phyloP scores from a whole-genome alignment of 1,140 invertebrate species.

The Zaprionus davidi region DNA sequence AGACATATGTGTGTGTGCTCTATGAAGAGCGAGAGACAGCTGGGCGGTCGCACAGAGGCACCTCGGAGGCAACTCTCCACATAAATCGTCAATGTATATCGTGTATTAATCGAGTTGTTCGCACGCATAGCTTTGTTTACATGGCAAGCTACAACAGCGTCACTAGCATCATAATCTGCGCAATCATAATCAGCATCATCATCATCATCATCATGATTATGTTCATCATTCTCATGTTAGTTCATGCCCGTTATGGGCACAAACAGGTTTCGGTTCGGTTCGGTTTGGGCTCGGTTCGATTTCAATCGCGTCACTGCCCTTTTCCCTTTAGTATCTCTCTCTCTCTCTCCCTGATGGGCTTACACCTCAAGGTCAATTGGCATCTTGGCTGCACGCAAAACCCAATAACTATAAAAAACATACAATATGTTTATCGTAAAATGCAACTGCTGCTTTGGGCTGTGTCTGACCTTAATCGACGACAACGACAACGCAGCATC shows the following conservation, averaged over 20 bases:
- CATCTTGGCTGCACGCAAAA: slow-evolving; percentile 42
- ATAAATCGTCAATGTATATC: neutral
- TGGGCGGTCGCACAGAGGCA: slow-evolving; percentile 36
- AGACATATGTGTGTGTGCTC: neutral
- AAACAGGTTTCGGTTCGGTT: slow-evolving; percentile 45
- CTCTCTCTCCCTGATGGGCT: slow-evolving; percentile 21
- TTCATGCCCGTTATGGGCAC: slow-evolving; percentile 43
- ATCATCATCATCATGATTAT: slow-evolving; percentile 19
- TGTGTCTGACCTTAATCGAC: slow-evolving; percentile 72
- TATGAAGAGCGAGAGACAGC: slow-evolving; percentile 23
- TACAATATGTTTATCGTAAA: slow-evolving; percentile 48
- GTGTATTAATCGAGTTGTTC: slow-evolving; percentile 75
- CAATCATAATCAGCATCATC: slow-evolving; percentile 18
- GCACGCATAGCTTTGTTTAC: slow-evolving; percentile 72
- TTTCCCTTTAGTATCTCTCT: slow-evolving; percentile 8
- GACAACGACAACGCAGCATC: slow-evolving; percentile 24
- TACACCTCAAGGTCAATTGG: slow-evolving; percentile 68
- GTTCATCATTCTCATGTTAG: slow-evolving; percentile 19
- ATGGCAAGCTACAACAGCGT: slow-evolving; percentile 48
- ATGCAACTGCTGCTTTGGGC: slow-evolving; percentile 69
- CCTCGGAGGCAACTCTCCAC: neutral
- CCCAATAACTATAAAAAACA: slow-evolving; percentile 38
- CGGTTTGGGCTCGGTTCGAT: slow-evolving; percentile 7
- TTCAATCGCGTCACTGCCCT: slow-evolving; percentile 29
- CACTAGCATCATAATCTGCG: slow-evolving; percentile 19